phyloP scores from a whole-genome alignment of 1,140 invertebrate genomes.

The Caerostris extrusa region DNA sequence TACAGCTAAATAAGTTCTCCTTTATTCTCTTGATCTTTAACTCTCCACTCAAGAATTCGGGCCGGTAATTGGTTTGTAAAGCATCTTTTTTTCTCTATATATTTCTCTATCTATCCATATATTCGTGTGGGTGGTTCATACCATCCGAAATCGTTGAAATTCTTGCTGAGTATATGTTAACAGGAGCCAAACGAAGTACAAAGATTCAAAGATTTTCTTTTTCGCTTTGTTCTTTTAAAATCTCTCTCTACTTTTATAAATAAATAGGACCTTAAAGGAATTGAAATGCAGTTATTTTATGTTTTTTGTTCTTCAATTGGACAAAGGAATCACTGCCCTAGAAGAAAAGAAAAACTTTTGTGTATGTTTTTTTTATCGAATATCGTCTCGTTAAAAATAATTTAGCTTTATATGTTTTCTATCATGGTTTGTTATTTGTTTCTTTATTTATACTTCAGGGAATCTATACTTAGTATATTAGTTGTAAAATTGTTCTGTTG shows the following conservation, averaged over 20 bases:
- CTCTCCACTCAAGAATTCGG: not conserved
- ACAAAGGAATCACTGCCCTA: not conserved
- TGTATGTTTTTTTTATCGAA: not conserved
- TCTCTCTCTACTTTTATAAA: constrained; percentile 48
- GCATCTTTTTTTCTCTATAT: not conserved
- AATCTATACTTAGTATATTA: no score
- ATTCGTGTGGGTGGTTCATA: not conserved
- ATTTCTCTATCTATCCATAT: not conserved
- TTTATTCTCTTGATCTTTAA: constrained; percentile 9
- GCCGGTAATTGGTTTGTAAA: constrained; percentile 54
- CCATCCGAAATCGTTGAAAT: constrained; percentile 67
- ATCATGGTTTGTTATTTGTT: no score
- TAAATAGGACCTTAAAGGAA: constrained; percentile 51
- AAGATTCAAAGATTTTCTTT: not conserved
- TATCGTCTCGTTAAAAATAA: not conserved
- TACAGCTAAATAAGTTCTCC: constrained; percentile 8
- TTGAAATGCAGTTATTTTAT: constrained; percentile 8
- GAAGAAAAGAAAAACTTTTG: not conserved
- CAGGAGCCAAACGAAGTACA: not conserved
- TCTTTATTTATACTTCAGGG: no score
- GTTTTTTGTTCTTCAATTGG: not conserved
- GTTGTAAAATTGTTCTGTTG: no score
- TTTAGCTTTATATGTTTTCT: not conserved
- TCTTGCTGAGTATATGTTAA: not conserved
- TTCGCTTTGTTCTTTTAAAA: not conserved